Evolutionary conservation across 2,797 vertebrate genomes (phyloP).

Genomic region (Catharus ustulatus): DNA sequence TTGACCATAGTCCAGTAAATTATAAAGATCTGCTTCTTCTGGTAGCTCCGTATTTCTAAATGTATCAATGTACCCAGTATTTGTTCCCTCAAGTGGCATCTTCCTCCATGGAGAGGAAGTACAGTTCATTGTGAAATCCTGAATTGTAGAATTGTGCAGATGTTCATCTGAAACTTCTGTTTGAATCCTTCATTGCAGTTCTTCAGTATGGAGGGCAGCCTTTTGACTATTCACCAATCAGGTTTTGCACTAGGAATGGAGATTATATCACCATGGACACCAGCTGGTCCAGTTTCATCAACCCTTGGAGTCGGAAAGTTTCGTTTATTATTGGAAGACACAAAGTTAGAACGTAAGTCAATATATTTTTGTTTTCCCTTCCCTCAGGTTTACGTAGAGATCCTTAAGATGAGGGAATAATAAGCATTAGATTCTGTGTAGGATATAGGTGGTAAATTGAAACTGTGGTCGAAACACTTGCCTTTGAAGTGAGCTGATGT

Average conservation of each 20-base stretch:
- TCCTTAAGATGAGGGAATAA: background rate
- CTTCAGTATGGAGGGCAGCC: slow-evolving; percentile 90
- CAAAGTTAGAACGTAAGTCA: slow-evolving; percentile 94
- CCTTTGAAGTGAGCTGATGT: background rate
- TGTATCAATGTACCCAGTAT: background rate
- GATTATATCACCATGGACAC: slow-evolving; percentile 94
- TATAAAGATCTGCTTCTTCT: background rate
- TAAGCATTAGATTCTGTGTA: background rate
- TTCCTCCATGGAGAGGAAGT: background rate
- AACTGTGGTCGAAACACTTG: background rate
- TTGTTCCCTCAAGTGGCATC: background rate
- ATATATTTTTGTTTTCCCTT: background rate
- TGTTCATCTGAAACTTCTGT: background rate
- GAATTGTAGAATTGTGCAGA: background rate
- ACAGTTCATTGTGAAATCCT: background rate
- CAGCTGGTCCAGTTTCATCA: slow-evolving; percentile 98
- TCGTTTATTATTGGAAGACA: slow-evolving; percentile 96
- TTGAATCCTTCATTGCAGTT: slow-evolving; percentile 55
- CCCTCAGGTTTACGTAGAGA: fast-evolving
- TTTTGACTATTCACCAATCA: slow-evolving; percentile 92
- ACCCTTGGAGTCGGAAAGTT: slow-evolving; percentile 96
- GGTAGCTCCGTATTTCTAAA: background rate
- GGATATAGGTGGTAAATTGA: background rate
- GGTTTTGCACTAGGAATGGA: slow-evolving; percentile 91
- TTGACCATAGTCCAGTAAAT: background rate